Conservation (phyloP, 2,888 invertebrate genomes). For the Drosophila stalkeri region DNA sequence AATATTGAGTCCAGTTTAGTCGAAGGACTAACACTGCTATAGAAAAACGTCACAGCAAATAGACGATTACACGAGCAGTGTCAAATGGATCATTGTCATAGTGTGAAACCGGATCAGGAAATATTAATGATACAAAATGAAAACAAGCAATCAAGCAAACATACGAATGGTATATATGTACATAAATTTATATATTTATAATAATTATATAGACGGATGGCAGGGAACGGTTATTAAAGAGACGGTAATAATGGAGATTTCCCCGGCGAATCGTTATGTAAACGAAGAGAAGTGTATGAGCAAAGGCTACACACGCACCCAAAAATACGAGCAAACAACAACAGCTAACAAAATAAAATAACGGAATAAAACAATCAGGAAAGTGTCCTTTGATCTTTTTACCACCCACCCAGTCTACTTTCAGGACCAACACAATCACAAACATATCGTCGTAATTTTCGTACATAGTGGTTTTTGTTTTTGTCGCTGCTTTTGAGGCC, state of each 20-base stretch:
- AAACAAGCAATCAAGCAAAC: constrained; percentile 66
- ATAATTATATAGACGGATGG: background rate
- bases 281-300: constrained; percentile 64
- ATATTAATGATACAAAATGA: constrained; percentile 68
- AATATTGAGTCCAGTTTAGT: too few species aligned
- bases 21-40: background rate
- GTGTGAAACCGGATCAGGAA: constrained; percentile 21
- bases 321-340: constrained; percentile 43
- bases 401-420: constrained; percentile 8
- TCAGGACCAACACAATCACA: constrained; percentile 29
- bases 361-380: constrained; percentile 78
- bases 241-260: constrained; percentile 6
- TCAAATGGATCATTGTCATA: constrained; percentile 8
- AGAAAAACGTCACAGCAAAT: background rate
- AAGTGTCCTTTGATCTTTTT: constrained; percentile 80
- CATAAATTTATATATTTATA: background rate
- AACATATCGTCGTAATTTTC: constrained; percentile 51
- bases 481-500: constrained; percentile 53
- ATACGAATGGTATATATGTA: constrained; percentile 35
- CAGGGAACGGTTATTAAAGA: background rate
- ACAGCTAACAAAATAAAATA: constrained; percentile 76
- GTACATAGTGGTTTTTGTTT: constrained; percentile 19
- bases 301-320: constrained; percentile 62
- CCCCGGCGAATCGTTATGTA: constrained; percentile 46
- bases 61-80: too few species aligned